Percentiles rank a stretch among this genome's conserved stretches.
phyloP scores from a whole-genome alignment of 2,888 invertebrate species.

The Drosophila phalerata region DNA sequence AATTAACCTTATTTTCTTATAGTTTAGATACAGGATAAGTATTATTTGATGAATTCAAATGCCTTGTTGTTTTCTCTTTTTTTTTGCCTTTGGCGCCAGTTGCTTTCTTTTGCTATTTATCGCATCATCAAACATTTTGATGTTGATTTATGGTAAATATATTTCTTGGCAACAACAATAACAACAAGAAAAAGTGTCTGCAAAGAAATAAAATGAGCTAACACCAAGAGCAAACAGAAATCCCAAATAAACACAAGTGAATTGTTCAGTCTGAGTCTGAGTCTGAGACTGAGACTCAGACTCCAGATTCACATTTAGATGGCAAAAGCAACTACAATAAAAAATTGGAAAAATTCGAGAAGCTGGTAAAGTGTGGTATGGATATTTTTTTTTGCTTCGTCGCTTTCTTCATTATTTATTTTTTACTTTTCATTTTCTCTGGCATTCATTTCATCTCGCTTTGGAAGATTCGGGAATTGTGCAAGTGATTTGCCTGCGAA shows the following conservation, averaged over 20 bases:
- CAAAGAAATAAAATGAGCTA: conserved; percentile 66
- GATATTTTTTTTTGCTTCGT: conserved; percentile 5
- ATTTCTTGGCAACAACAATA: conserved; percentile 52
- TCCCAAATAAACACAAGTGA: conserved; percentile 69
- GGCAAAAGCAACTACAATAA: conserved; percentile 29
- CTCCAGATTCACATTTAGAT: conserved; percentile 10
- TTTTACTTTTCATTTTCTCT: conserved; percentile 25
- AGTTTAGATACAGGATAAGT: conserved; percentile 10
- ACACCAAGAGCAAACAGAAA: conserved; percentile 70
- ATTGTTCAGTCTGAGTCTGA: conserved; percentile 35
- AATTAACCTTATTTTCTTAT: not conserved
- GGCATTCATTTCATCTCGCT: conserved; percentile 55
- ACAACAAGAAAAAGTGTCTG: conserved; percentile 50
- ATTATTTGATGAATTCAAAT: conserved; percentile 39
- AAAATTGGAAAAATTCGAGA: conserved; percentile 31
- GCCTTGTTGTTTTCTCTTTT: conserved; percentile 30
- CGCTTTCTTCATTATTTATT: conserved; percentile 4
- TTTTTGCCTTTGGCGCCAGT: conserved; percentile 46
- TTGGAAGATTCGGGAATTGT: conserved; percentile 69
- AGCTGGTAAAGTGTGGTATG: conserved; percentile 22
- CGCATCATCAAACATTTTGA: conserved; percentile 82
- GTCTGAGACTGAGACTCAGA: conserved; percentile 6
- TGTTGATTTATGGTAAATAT: conserved; percentile 81
- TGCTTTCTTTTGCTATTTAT: conserved; percentile 73
- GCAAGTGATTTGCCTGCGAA: conserved; percentile 63